These are phyloP conservation scores for Zosterops hypoxanthus DNA, from an alignment of 2,113 vertebrate genomes.

Conservation along the genomic window DNA sequence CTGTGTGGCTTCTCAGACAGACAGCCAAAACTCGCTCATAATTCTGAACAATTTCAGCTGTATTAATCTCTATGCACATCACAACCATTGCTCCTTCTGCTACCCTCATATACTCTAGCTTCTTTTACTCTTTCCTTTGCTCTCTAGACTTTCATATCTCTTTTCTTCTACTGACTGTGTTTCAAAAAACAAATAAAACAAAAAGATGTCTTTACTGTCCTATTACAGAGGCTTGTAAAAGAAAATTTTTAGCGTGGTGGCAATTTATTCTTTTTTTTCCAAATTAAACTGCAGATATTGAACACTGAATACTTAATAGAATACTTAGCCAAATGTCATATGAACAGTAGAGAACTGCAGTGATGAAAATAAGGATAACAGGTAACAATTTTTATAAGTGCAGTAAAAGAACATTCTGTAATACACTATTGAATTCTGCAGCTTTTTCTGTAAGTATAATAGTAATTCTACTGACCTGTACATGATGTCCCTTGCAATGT, in stretches of 20 bases:
- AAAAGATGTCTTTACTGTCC: not conserved
- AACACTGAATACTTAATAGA: not conserved
- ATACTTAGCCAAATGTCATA: not conserved
- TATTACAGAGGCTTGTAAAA: not conserved
- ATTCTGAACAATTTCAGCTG: not conserved
- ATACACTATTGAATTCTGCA: not conserved
- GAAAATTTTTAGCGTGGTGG: not conserved
- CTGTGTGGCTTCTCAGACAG: not conserved
- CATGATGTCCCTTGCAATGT: constrained; percentile 22
- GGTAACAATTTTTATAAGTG: not conserved
- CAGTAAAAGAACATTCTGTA: constrained; percentile 38
- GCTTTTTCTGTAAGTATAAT: not conserved
- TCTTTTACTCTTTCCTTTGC: not conserved
- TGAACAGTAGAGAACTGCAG: not conserved
- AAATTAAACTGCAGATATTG: not conserved
- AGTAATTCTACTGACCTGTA: constrained; percentile 23
- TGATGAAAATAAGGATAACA: constrained; percentile 31
- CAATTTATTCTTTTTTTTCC: not conserved
- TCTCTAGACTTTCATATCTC: not conserved
- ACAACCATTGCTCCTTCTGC: not conserved
- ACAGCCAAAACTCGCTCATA: not conserved
- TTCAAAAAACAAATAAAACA: not conserved
- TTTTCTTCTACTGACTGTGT: not conserved
- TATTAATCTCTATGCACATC: not conserved
- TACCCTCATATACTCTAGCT: not conserved